Evolutionary conservation across 2,888 invertebrate species (phyloP).

Genomic region (Epirrhoe tristata): DNA sequence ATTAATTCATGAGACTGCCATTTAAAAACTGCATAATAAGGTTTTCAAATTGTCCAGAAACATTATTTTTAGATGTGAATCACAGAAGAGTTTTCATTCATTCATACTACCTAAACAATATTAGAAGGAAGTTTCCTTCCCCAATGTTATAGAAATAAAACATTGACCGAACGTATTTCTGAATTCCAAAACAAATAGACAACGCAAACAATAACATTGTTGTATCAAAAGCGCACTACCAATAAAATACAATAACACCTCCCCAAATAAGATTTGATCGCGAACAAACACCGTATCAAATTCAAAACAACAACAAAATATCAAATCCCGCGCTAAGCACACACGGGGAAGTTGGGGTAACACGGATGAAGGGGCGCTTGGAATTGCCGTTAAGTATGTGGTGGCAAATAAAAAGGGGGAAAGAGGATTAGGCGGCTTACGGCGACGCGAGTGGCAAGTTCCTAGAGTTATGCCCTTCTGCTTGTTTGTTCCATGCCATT

Average conservation of each 20-base stretch:
- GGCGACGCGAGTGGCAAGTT: constrained; percentile 69
- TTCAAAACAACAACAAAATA: constrained; percentile 45
- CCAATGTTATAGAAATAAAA: background rate
- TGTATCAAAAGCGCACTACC: constrained; percentile 10
- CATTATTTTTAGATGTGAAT: too few relatives aligned
- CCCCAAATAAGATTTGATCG: constrained; percentile 37
- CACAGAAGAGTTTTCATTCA: background rate
- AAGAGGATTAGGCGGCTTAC: constrained; percentile 77
- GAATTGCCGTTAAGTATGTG: constrained; percentile 80
- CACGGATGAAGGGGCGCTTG: constrained; percentile 65
- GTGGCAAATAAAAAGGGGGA: constrained; percentile 75
- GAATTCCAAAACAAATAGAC: constrained; percentile 8
- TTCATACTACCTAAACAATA: background rate
- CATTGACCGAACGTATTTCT: background rate
- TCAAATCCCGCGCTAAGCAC: constrained; percentile 44
- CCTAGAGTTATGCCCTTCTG: constrained; percentile 65
- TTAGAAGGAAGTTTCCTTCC: background rate
- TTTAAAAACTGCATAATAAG: too few relatives aligned
- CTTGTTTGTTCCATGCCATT: constrained; percentile 73
- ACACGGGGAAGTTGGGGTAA: constrained; percentile 53
- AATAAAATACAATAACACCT: constrained; percentile 25
- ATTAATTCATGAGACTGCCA: too few relatives aligned
- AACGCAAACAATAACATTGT: constrained; percentile 12
- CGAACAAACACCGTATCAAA: constrained; percentile 41
- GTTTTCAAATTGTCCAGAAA: too few relatives aligned